A percentile compares a stretch with the other conserved stretches of the same genome.
Conservation (phyloP, 2,797 vertebrate genomes). For the Steatocranus sp. region DNA sequence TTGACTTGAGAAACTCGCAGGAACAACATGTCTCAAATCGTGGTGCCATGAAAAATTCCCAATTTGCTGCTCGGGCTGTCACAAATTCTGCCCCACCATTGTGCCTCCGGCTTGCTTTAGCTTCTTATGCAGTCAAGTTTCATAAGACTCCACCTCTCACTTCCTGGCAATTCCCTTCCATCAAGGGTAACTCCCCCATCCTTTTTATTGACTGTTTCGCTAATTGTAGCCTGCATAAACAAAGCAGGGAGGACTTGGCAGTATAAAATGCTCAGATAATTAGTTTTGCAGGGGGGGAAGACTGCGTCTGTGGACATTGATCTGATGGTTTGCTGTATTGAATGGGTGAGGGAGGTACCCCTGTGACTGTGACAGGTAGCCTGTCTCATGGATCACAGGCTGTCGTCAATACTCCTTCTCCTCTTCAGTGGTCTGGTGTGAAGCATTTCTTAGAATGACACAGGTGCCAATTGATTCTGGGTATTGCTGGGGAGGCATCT, state of each 20-base stretch:
- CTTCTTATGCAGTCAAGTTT: conserved; percentile 12
- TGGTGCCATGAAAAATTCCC: background rate
- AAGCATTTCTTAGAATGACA: conserved; percentile 60
- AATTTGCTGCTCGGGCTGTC: background rate
- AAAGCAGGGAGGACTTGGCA: conserved; percentile 68
- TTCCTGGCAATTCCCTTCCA: conserved; percentile 57
- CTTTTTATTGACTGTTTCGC: conserved; percentile 81
- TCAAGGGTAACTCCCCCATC: conserved; percentile 71
- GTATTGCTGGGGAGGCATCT: conserved; percentile 39
- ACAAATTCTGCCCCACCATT: background rate
- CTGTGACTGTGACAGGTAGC: conserved; percentile 69
- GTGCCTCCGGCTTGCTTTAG: background rate
- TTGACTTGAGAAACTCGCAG: conserved; percentile 47
- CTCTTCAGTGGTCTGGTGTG: conserved; percentile 47
- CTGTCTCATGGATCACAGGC: conserved; percentile 75
- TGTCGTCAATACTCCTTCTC: conserved; percentile 57
- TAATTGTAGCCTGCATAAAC: conserved; percentile 82
- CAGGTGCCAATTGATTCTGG: conserved; percentile 62
- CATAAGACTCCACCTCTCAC: conserved; percentile 31
- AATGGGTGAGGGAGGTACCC: conserved; percentile 51
- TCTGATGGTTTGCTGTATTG: conserved; percentile 68
- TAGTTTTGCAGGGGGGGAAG: conserved; percentile 70
- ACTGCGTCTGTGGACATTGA: conserved; percentile 65
- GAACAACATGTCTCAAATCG: conserved; percentile 16
- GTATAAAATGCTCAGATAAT: conserved; percentile 75